Conservation (phyloP, 2,888 invertebrate species). For the Alitta virens region DNA sequence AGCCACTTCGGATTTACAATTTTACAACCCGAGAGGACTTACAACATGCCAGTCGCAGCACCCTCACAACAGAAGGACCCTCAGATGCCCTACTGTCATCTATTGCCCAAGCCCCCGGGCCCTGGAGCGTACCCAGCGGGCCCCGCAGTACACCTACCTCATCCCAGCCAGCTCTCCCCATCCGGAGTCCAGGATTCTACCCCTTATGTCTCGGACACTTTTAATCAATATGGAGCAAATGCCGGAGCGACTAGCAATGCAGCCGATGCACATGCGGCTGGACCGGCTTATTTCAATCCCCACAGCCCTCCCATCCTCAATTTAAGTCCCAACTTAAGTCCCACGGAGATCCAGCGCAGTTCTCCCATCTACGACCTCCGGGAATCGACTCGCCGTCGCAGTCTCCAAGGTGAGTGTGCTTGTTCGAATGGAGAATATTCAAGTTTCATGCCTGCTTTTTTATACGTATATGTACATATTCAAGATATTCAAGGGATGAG, state of each 20-base stretch:
- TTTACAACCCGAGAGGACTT: neutral
- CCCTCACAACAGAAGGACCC: constrained; percentile 11
- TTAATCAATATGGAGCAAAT: constrained; percentile 1
- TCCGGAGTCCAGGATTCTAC: neutral
- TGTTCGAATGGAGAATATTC: too few species aligned
- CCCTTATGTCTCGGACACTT: constrained; percentile 2
- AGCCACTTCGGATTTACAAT: too few species aligned
- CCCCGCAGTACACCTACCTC: neutral
- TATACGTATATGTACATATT: too few species aligned
- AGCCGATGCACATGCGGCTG: neutral
- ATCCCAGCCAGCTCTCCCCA: neutral
- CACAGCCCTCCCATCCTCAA: constrained; percentile 55
- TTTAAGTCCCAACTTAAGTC: constrained; percentile 43
- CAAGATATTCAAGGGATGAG: too few species aligned
- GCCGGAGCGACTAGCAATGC: neutral
- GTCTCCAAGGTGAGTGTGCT: constrained; percentile 7
- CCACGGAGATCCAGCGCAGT: constrained; percentile 17
- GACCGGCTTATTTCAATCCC: constrained; percentile 40
- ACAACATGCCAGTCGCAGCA: constrained; percentile 16
- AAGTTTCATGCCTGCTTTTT: too few species aligned
- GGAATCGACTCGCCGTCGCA: constrained; percentile 14
- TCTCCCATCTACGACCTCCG: constrained; percentile 18
- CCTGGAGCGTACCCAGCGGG: neutral
- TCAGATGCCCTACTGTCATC: constrained; percentile 5
- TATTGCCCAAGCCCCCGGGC: constrained; percentile 15